phyloP scores from a whole-genome alignment of 2,797 vertebrate species.

The Mus caroli region DNA sequence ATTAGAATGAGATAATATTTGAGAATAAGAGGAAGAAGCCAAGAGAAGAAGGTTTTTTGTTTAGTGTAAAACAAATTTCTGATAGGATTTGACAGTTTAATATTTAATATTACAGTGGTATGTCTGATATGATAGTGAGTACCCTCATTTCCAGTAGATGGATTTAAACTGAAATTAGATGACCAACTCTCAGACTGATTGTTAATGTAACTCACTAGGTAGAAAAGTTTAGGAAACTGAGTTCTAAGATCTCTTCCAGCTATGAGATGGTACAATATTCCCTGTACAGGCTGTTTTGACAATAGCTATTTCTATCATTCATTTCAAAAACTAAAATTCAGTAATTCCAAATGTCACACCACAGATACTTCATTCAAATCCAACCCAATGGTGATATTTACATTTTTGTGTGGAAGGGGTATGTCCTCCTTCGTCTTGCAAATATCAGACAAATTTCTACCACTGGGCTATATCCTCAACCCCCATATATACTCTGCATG shows the following conservation, averaged over 20 bases:
- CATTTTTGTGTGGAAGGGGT: not conserved
- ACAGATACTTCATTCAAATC: not conserved
- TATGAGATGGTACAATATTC: not conserved
- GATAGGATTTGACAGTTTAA: not conserved
- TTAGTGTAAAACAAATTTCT: conserved; percentile 5
- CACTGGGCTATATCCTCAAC: not conserved
- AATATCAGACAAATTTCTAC: not conserved
- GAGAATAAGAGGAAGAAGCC: not conserved
- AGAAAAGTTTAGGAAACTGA: conserved; percentile 37
- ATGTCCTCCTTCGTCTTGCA: not conserved
- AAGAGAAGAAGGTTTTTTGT: not conserved
- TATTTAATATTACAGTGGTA: not conserved
- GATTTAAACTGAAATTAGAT: conserved; percentile 58
- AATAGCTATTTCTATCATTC: conserved; percentile 20
- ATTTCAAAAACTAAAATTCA: conserved; percentile 28
- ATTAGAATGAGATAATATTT: not conserved
- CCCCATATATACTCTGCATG: not conserved
- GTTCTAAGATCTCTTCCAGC: conserved; percentile 14
- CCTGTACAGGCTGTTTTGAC: not conserved
- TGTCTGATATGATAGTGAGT: conserved; percentile 4
- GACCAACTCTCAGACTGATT: conserved; percentile 15
- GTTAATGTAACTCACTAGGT: not conserved
- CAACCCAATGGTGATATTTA: not conserved
- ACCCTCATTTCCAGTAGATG: not conserved
- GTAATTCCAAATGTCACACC: not conserved